phyloP scores from a whole-genome alignment of 1,140 invertebrate genomes.

The Calliopsis andreniformis region DNA sequence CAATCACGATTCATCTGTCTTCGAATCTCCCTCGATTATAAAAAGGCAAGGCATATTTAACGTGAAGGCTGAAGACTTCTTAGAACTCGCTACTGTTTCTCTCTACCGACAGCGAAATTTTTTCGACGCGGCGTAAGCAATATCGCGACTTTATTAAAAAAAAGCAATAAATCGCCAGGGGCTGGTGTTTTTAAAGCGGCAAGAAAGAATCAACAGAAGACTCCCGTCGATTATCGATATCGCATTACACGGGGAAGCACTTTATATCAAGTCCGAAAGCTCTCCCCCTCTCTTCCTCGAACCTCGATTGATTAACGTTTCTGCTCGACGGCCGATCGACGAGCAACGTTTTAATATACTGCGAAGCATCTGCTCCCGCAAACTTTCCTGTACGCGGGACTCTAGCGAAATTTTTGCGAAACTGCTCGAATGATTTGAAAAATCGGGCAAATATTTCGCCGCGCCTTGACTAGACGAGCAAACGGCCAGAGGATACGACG shows the following conservation, averaged over 20 bases:
- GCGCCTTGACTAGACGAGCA: conserved; percentile 44
- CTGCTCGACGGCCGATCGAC: neutral
- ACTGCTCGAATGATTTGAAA: conserved; percentile 19
- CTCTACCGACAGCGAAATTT: conserved; percentile 14
- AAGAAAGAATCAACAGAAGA: conserved; percentile 61
- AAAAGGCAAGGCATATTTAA: neutral
- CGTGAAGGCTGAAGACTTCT: no score
- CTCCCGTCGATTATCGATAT: conserved; percentile 66
- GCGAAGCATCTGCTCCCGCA: neutral
- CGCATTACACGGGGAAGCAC: conserved; percentile 72
- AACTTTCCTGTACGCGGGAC: conserved; percentile 20
- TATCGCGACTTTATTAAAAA: conserved; percentile 68
- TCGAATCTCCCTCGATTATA: no score
- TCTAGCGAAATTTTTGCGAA: conserved; percentile 23
- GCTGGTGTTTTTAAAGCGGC: conserved; percentile 58
- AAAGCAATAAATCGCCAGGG: conserved; percentile 50
- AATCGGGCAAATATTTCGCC: conserved; percentile 53
- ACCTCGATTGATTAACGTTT: conserved; percentile 8
- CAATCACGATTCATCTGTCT: no score
- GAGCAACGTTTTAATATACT: neutral
- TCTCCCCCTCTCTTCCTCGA: conserved; percentile 2
- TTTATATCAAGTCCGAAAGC: conserved; percentile 63
- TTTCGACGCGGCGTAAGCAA: neutral
- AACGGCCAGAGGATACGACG: conserved; percentile 54
- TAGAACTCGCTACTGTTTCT: neutral